Evolutionary conservation across 2,113 vertebrate species (phyloP).

Genomic region (Clarias batrachus): DNA sequence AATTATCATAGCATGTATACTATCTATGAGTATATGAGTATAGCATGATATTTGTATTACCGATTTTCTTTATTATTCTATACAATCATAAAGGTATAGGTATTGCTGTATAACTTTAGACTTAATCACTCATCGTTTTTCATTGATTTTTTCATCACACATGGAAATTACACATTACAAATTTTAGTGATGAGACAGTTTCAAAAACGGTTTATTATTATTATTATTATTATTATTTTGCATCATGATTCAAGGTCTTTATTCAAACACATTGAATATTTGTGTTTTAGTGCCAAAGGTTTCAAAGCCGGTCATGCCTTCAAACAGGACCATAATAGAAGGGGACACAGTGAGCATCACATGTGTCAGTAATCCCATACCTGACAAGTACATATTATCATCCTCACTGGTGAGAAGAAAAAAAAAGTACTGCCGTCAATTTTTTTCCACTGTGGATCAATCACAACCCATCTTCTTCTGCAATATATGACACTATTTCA

Average conservation of each 20-base stretch:
- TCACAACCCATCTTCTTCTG: not conserved
- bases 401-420: constrained; percentile 40
- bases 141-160: too few species aligned
- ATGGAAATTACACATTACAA: not conserved
- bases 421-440: not conserved
- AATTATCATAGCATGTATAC: not conserved
- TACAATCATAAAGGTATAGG: not conserved
- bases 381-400: constrained; percentile 12
- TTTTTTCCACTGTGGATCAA: not conserved
- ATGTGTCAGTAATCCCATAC: constrained; percentile 32
- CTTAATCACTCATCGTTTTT: not conserved
- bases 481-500: too few species aligned
- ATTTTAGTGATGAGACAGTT: not conserved
- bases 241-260: not conserved
- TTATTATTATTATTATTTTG: not conserved
- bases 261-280: not conserved
- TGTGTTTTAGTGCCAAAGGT: constrained; percentile 24
- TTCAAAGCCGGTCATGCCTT: constrained; percentile 2
- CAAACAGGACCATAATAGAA: constrained; percentile 21
- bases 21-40: not conserved
- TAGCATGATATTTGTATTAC: not conserved
- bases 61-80: not conserved
- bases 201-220: too few species aligned
- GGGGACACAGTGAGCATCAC: constrained; percentile 39
- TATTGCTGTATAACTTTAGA: not conserved